Base-by-base conservation (phyloP, 2,113 vertebrate species). In the Edolisoma coerulescens region DNA sequence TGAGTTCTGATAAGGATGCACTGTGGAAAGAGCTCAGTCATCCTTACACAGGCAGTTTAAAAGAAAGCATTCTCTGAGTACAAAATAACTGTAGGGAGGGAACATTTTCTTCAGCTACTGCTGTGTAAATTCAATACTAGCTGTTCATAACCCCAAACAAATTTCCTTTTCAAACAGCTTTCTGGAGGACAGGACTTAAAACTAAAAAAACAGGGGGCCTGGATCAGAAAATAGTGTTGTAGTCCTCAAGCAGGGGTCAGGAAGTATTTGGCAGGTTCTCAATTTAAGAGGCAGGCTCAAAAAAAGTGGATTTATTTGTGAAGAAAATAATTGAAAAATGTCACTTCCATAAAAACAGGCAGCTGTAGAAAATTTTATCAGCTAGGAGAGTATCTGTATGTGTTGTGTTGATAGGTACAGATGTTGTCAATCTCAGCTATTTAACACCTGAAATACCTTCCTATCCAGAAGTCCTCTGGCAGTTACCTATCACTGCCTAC, bases 101-200 rank as follows among this genome's bases (percentile, higher is more conserved):
- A 79, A 70, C 24, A 18, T n/a, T 74, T 94, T 87, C 47, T 82
- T 82, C 79, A 81, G 68, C 71, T 90, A 52, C 91, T 80, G 71
- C 52, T 92, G 63, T 64, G 81, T 89, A 76, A 96, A 76, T 87
- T 91, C 77, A 94, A 42, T 93, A 75, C 26, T 68, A 73, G 18
- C 44, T 85, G 41, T 73, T 88, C 37, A 24, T 45, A 94, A 87
- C 42, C 32, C 81, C 69, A 82, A 75, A 89, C 54, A 94, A 70
- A 87, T 67, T 88, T 60, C 49, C 61, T 85, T 91, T 95, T 84
- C 50, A 80, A 82, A 75, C 19, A 63, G 64, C 60, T 83, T 26
- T 69, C 33, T 50, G 33, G 23, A 64, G 18, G 39, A 81, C 14
- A 74, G 47, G 16, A 10, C 64, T 82, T 82, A 61, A 90, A 93